A percentile compares a stretch with the other conserved stretches of the same genome.
Evolutionary conservation across 2,797 vertebrate genomes (phyloP).

Genomic region (Menidia menidia): DNA sequence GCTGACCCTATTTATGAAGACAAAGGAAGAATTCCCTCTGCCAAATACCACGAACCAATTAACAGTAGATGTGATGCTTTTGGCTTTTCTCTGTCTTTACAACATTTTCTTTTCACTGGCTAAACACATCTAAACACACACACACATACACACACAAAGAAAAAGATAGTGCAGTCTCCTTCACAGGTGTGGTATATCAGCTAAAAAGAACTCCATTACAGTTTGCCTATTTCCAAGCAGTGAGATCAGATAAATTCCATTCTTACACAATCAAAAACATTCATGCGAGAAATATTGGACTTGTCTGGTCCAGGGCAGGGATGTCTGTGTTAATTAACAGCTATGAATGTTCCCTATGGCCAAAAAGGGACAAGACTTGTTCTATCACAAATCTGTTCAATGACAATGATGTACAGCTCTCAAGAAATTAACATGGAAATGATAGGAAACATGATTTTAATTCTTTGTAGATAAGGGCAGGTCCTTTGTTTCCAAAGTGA

Average conservation of each 20-base stretch:
- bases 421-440: slow-evolving; percentile 56
- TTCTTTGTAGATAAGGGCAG: slow-evolving; percentile 26
- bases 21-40: slow-evolving; percentile 36
- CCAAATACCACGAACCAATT: slow-evolving; percentile 56
- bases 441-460: slow-evolving; percentile 47
- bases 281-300: slow-evolving; percentile 49
- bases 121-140: slow-evolving; percentile 36
- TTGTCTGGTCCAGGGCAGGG: slow-evolving; percentile 40
- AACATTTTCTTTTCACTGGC: slow-evolving; percentile 59
- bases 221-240: slow-evolving; percentile 23
- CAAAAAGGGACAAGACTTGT: slow-evolving; percentile 50
- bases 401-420: slow-evolving; percentile 65
- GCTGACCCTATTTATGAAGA: slow-evolving; percentile 50
- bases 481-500: slow-evolving; percentile 46
- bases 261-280: slow-evolving; percentile 29
- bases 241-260: slow-evolving; percentile 25
- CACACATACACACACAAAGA: neutral
- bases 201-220: slow-evolving; percentile 12
- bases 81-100: slow-evolving; percentile 56
- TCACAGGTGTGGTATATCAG: slow-evolving; percentile 49
- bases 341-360: slow-evolving; percentile 41
- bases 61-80: slow-evolving; percentile 46
- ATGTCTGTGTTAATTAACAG: slow-evolving; percentile 68
- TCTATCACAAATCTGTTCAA: slow-evolving; percentile 50
- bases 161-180: slow-evolving; percentile 48